phyloP scores from a whole-genome alignment of 2,797 vertebrate genomes.

The Apogon hyalosoma region DNA sequence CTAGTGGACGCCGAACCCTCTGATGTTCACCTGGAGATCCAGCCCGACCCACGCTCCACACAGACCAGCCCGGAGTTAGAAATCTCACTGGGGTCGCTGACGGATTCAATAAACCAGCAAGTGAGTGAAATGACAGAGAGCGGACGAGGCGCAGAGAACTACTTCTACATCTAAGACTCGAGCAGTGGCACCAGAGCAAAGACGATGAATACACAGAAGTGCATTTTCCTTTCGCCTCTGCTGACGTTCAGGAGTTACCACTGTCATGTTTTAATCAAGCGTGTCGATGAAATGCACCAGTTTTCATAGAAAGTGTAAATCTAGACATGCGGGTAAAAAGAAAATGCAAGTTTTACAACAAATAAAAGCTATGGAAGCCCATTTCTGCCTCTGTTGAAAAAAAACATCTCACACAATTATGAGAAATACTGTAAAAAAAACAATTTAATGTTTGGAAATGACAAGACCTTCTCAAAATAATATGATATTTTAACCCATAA shows the following conservation, averaged over 20 bases:
- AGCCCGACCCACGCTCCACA: no score
- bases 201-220: not conserved
- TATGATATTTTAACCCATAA: no score
- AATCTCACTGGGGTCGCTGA: constrained; percentile 69
- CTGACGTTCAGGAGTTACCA: not conserved
- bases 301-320: constrained; percentile 9
- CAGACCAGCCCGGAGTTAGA: constrained; percentile 55
- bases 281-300: constrained; percentile 13
- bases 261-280: constrained; percentile 38
- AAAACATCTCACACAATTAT: no score
- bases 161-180: constrained; percentile 78
- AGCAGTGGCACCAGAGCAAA: constrained; percentile 1
- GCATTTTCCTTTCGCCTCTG: not conserved
- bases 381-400: no score
- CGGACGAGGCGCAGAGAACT: constrained; percentile 53
- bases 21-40: constrained; percentile 56
- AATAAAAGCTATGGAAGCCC: constrained; percentile 11
- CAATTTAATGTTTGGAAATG: no score
- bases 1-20: constrained; percentile 82
- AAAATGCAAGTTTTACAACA: constrained; percentile 47
- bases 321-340: not conserved
- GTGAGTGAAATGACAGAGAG: constrained; percentile 61
- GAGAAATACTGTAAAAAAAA: no score
- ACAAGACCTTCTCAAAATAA: no score
- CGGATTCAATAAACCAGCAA: constrained; percentile 73